Conservation (phyloP, 1,140 invertebrate genomes). For the Papilio dardanus region DNA sequence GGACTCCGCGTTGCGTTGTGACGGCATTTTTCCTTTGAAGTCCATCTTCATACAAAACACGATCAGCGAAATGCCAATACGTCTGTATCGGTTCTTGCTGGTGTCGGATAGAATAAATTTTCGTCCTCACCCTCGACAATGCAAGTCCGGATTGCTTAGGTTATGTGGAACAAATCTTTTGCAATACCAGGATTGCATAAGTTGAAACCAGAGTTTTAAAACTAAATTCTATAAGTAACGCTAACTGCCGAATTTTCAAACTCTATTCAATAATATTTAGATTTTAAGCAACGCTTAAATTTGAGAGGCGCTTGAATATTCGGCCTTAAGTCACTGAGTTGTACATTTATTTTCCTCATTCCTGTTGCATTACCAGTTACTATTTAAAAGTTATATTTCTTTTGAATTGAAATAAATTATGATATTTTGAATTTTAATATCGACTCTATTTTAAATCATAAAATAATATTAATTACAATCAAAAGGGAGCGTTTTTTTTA, state of each 20-base stretch:
- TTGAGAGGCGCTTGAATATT: too few species aligned
- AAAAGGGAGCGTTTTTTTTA: neutral
- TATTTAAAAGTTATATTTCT: too few species aligned
- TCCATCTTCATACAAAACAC: conserved; percentile 34
- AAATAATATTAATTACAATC: neutral
- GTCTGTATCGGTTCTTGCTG: conserved; percentile 22
- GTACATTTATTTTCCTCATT: neutral
- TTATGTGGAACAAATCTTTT: neutral
- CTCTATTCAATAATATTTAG: too few species aligned
- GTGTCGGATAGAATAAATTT: conserved; percentile 35
- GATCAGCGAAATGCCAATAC: conserved; percentile 32
- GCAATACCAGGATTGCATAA: neutral
- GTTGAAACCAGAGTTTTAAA: neutral
- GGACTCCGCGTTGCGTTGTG: conserved; percentile 6
- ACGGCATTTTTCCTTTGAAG: conserved; percentile 37
- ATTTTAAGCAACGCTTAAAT: too few species aligned
- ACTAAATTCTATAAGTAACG: neutral
- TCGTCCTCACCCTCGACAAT: neutral
- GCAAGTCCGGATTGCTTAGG: conserved; percentile 19
- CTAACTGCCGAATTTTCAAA: too few species aligned
- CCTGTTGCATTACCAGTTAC: too few species aligned
- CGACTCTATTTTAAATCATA: neutral
- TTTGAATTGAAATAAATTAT: neutral
- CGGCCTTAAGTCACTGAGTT: too few species aligned
- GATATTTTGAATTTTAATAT: too few species aligned